These are phyloP conservation scores for Sparus aurata DNA, from an alignment of 2,797 vertebrate species.

Conservation along the genomic window DNA sequence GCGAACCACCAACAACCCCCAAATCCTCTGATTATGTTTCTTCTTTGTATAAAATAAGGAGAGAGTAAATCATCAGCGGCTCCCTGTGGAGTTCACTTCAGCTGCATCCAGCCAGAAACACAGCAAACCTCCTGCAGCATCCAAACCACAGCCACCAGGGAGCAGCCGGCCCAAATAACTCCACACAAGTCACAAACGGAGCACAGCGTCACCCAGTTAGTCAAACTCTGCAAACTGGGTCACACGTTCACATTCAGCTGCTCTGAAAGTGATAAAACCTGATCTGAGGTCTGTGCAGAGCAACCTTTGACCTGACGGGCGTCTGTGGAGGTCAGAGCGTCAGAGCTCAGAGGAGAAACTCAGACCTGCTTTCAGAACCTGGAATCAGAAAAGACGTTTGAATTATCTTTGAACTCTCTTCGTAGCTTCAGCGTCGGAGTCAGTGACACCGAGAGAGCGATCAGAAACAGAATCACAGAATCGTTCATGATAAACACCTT, in stretches of 20 bases:
- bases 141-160: constrained; percentile 14
- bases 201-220: constrained; percentile 26
- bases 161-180: constrained; percentile 32
- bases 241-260: not conserved
- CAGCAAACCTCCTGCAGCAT: constrained; percentile 24
- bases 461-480: too few species aligned
- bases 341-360: not conserved
- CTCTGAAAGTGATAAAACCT: not conserved
- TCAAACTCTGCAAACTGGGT: constrained; percentile 34
- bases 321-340: not conserved
- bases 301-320: constrained; percentile 4
- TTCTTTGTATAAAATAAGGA: constrained; percentile 3
- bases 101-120: not conserved
- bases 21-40: not conserved
- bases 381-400: not conserved
- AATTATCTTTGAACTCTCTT: too few species aligned
- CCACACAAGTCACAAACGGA: not conserved
- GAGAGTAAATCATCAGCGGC: constrained; percentile 22
- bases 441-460: too few species aligned
- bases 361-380: not conserved
- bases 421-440: too few species aligned
- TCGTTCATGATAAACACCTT: too few species aligned
- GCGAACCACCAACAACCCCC: not conserved
- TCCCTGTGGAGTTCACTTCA: not conserved
- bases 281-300: constrained; percentile 26